phyloP scores from a whole-genome alignment of 2,888 invertebrate genomes.

The Margaritifera margaritifera region DNA sequence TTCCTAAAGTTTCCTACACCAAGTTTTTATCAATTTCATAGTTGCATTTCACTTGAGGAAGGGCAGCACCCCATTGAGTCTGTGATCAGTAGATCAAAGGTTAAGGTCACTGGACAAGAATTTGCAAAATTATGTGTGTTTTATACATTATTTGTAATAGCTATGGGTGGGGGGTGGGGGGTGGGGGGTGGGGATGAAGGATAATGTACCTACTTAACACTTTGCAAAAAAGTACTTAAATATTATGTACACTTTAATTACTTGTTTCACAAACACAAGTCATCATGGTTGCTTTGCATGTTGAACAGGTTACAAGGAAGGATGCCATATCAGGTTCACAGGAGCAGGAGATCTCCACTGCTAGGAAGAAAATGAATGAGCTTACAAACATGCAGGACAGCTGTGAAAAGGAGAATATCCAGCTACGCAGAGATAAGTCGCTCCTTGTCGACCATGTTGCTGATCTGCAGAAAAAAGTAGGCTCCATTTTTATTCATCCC shows the following conservation, averaged over 20 bases:
- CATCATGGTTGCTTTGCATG: neutral
- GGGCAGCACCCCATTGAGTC: too few species aligned
- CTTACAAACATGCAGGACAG: conserved; percentile 50
- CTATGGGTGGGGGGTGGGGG: too few species aligned
- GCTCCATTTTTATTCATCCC: neutral
- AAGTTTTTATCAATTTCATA: too few species aligned
- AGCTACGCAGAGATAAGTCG: conserved; percentile 67
- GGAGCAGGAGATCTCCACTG: conserved; percentile 56
- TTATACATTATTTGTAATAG: too few species aligned
- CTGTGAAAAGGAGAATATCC: conserved; percentile 60
- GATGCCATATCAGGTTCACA: conserved; percentile 40
- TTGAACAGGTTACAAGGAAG: conserved; percentile 43
- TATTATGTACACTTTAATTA: neutral
- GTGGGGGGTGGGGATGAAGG: too few species aligned
- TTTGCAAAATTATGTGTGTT: too few species aligned
- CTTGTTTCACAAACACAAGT: neutral
- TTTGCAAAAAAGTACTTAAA: too few species aligned
- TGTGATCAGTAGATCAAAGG: too few species aligned
- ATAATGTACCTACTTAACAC: too few species aligned
- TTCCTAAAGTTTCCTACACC: too few species aligned
- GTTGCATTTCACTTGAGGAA: too few species aligned
- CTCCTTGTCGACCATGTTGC: conserved; percentile 70
- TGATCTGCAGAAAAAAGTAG: conserved; percentile 68
- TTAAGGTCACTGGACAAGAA: too few species aligned
- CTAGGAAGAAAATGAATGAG: conserved; percentile 58